Percentiles rank a stretch among this genome's conserved stretches.
phyloP scores from a whole-genome alignment of 2,888 invertebrate species.

The Apodemia duryi region DNA sequence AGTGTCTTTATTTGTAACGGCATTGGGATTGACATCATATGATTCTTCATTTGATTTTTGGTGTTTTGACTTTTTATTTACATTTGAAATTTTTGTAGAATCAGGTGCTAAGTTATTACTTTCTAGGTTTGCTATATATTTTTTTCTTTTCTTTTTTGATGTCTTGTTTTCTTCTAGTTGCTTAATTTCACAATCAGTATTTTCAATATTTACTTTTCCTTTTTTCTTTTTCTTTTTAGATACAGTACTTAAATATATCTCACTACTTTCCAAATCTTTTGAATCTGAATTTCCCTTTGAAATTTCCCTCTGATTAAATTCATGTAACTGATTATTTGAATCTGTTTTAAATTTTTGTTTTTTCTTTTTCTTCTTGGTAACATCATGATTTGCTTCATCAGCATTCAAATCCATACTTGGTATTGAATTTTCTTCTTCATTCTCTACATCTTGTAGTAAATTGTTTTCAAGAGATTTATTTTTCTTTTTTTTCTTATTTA shows the following conservation, averaged over 20 bases:
- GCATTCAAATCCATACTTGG: background rate
- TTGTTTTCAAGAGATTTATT: background rate
- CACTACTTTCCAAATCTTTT: conserved; percentile 16
- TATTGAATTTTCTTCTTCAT: background rate
- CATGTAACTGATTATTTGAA: background rate
- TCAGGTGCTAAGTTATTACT: conserved; percentile 27
- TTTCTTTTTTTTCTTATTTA: conserved; percentile 4
- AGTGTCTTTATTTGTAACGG: too few relatives aligned
- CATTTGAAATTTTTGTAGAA: background rate
- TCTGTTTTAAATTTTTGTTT: background rate
- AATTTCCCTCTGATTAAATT: conserved; percentile 21
- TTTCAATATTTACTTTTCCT: background rate
- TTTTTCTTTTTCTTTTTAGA: conserved; percentile 18
- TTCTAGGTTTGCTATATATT: conserved; percentile 14
- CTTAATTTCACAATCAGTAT: background rate
- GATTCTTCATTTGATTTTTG: conserved; percentile 17
- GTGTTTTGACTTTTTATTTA: background rate
- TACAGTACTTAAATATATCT: background rate
- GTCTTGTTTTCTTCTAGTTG: background rate
- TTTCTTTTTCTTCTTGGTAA: conserved; percentile 6
- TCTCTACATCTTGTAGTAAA: background rate
- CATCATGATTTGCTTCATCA: background rate
- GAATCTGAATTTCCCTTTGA: conserved; percentile 21
- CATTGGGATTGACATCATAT: conserved; percentile 51
- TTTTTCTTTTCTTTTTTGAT: conserved; percentile 28